Evolutionary conservation across 2,888 invertebrate genomes (phyloP), one percentile per base, ranked within the genome.

Genomic region (Horisme vitalbata): DNA sequence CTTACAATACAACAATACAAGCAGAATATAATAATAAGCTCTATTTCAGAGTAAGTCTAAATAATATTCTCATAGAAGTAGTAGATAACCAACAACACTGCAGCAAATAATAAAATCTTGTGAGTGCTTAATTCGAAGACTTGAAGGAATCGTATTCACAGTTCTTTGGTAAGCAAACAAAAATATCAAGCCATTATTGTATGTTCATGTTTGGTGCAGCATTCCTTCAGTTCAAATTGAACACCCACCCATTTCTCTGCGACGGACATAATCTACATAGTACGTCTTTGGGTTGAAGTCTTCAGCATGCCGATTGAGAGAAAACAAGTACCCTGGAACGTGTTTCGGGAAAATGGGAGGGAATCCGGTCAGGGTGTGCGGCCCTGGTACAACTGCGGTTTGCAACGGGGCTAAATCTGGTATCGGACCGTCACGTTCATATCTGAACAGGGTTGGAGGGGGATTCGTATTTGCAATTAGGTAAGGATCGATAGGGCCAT

Each of bases 171-270:
- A 62, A 69, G 75, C 69, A 78, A 76, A 59, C 21, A 70, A 67
- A 68, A 54, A 55, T 60, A 48, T 53, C 35, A 77, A 76, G 72
- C 72, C 59, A 44, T 26, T 26, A 23, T 54, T 37, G 34, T 45
- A 45, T 38, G 35, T 52, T 48, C 37, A 46, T 44, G 35, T 36
- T 59, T 45, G 55, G 82, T 83, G 83, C 79, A 68, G 67, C 72
- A 77, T 78, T 83, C 83, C 83, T 83, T 83, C 82, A 73, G 75
- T 78, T 77, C 71, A 81, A 83, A 79, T 83, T 86, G 86, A 88
- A 84, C 88, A 88, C 89, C 84, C 88, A 89, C 89, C 89, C 84
- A 86, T 76, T 68, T 87, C 83, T 81, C 88, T 76, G 76, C 79
- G 80, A 78, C 86, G 87, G 68, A 84, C 80, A 84, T 88, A 88